phyloP scores from a whole-genome alignment of 2,113 vertebrate species.

The Ceuthmochares aereus region DNA sequence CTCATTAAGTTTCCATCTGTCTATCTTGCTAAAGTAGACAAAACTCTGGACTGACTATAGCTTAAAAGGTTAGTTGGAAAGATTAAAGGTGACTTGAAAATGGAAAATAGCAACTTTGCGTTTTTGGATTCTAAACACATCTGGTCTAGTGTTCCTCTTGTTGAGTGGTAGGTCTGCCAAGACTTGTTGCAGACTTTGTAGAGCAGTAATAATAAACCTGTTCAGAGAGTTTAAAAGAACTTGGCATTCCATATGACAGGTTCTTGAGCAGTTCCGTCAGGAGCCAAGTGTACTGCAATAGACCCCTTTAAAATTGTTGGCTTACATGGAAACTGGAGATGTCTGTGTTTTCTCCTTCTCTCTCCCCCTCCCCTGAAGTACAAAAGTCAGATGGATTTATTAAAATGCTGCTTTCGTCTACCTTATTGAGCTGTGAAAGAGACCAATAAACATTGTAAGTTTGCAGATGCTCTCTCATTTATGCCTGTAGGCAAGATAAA shows the following conservation, averaged over 20 bases:
- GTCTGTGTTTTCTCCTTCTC: constrained; percentile 45
- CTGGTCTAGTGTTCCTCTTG: constrained; percentile 51
- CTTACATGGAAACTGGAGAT: constrained; percentile 12
- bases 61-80: constrained; percentile 43
- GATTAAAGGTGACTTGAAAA: constrained; percentile 57
- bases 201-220: constrained; percentile 64
- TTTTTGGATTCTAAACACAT: constrained; percentile 58
- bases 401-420: constrained; percentile 13
- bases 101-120: constrained; percentile 51
- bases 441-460: constrained; percentile 21
- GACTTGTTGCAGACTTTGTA: constrained; percentile 55
- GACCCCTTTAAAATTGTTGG: constrained; percentile 60
- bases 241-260: constrained; percentile 56
- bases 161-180: constrained; percentile 52
- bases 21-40: neutral
- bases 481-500: constrained; percentile 26
- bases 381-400: constrained; percentile 49
- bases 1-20: neutral
- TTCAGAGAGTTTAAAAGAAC: constrained; percentile 58
- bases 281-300: constrained; percentile 67
- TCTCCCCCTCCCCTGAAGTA: neutral
- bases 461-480: constrained; percentile 23
- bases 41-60: neutral
- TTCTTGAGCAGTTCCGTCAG: constrained; percentile 44
- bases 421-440: constrained; percentile 23